Evolutionary conservation across 2,113 vertebrate species (phyloP), one percentile per base, ranked within the genome.

Genomic region (Apeltes quadracus): DNA sequence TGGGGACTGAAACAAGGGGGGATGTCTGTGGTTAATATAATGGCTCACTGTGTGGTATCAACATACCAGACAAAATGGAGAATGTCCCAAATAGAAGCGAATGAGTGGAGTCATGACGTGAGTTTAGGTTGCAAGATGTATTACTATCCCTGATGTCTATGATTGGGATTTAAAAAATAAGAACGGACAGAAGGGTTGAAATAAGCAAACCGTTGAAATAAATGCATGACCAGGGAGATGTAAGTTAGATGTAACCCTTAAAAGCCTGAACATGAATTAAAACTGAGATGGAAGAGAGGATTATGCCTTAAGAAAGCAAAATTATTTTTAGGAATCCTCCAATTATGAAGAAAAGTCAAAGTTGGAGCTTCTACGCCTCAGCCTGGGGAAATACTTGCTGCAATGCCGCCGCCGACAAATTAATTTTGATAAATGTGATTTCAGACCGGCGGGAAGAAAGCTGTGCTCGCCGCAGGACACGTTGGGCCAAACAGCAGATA

Each of bases 381-480:
- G 70, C 61, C 70, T 22, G 32, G 63, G 44, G 77, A 61, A 54
- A 62, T 63, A 62, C 79, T 76, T 58, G 69, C 66, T 82, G 74
- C 75, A 78, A 70, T 50, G 50, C 69, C 46, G 46, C 59, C 48
- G 16, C 61, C 51, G 63, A 80, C 84, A 88, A 91, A 90, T 91
- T 90, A 83, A 88, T 81, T 89, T 75, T 84, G 87, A 88, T 84
- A 86, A 87, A 91, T 90, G 81, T 82, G 72, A 59, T 78, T 53
- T 77, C 72, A 78, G 64, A 59, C 29, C 64, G 12, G 39, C 50
- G 46, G 56, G 68, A 56, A 71, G 43, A 34, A 64, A 27, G 14
- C 16, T 5, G 59, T 16, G 11, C 38, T 18, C 58, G 15, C 58
- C 9, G 59, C 59, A 44, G 16, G 67, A 41, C 44, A 74, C 69